phyloP scores from a whole-genome alignment of 37 sponge, comb jelly and placozoan species.

The Dysidea cf. avara region DNA sequence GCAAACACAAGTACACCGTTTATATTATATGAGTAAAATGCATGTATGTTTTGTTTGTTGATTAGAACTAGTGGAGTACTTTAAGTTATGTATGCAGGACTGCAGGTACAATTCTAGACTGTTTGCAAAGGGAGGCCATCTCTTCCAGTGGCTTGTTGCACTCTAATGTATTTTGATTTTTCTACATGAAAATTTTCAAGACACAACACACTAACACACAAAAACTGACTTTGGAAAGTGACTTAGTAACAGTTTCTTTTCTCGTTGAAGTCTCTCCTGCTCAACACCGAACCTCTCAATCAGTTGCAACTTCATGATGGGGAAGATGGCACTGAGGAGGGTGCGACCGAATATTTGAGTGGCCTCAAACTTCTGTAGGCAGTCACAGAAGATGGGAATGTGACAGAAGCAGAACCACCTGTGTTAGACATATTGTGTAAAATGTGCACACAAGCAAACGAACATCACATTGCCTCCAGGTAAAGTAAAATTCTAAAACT shows the following conservation, averaged over 20 bases:
- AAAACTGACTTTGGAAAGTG: conserved; percentile 60
- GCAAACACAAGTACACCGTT: too few species aligned
- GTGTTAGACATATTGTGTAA: neutral
- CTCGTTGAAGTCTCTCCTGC: conserved; percentile 70
- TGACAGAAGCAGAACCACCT: conserved; percentile 94
- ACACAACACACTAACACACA: neutral
- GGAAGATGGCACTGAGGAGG: conserved; percentile 77
- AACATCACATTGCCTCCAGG: neutral
- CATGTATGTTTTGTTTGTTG: too few species aligned
- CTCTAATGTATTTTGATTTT: neutral
- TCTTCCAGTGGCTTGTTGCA: neutral
- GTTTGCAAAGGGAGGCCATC: too few species aligned
- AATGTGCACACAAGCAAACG: neutral
- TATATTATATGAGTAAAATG: too few species aligned
- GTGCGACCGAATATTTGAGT: conserved; percentile 82
- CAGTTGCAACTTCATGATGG: conserved; percentile 70
- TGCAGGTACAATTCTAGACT: too few species aligned
- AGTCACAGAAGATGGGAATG: conserved; percentile 81
- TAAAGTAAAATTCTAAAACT: neutral
- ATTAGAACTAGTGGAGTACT: too few species aligned
- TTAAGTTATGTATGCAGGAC: too few species aligned
- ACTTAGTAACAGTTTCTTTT: conserved; percentile 60
- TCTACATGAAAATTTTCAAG: neutral
- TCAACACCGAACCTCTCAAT: conserved; percentile 73
- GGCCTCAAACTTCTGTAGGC: conserved; percentile 65